These are phyloP conservation scores for Neodiprion fabricii DNA, from an alignment of 1,140 invertebrate genomes.

Conservation along the genomic window DNA sequence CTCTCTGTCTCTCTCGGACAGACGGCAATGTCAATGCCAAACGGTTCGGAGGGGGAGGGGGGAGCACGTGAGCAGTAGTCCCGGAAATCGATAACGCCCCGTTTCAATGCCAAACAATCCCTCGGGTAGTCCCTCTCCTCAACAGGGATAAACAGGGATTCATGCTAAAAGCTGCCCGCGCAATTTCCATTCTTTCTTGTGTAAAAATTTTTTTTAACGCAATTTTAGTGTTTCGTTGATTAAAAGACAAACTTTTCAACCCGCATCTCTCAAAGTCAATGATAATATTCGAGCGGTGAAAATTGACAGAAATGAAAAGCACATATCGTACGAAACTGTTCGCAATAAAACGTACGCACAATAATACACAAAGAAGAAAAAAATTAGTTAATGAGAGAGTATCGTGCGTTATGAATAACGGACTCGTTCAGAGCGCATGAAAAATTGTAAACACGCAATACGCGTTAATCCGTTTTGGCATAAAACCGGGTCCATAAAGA, in stretches of 20 bases:
- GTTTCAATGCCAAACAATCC: constrained; percentile 50
- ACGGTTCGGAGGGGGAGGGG: background rate
- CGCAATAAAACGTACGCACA: constrained; percentile 11
- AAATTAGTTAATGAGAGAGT: background rate
- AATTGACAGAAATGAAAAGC: background rate
- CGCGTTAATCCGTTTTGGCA: background rate
- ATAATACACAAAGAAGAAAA: background rate
- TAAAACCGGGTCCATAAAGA: too few relatives aligned
- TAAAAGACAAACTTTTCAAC: background rate
- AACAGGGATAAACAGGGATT: background rate
- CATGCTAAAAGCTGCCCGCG: background rate
- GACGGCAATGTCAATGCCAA: constrained; percentile 62
- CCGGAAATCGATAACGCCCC: constrained; percentile 53
- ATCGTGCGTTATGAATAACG: background rate
- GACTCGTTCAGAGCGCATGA: background rate
- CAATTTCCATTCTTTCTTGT: background rate
- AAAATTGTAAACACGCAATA: background rate
- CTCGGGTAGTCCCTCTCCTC: background rate
- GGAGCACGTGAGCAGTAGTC: constrained; percentile 52
- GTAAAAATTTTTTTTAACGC: too few relatives aligned
- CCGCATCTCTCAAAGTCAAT: background rate
- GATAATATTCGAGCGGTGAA: too few relatives aligned
- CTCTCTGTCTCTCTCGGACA: background rate
- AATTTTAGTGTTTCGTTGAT: background rate
- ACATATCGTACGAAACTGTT: background rate